A percentile compares a stretch with the other conserved stretches of the same genome.
Conservation (phyloP, 2,888 invertebrate genomes). For the Mongoloraphidia duomilia region DNA sequence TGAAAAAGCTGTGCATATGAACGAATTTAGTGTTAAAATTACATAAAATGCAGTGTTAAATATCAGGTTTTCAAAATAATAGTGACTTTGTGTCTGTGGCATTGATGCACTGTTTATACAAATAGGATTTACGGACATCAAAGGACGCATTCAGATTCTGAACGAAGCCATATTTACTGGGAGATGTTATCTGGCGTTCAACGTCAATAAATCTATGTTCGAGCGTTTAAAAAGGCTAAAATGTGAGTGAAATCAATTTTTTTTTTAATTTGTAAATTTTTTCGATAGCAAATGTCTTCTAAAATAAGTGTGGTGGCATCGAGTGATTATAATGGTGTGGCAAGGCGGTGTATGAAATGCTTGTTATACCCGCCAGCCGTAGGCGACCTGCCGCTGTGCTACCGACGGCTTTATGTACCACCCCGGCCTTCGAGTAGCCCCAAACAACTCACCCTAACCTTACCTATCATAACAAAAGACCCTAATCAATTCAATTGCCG, state of each 20-base stretch:
- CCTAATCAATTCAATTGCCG: no score
- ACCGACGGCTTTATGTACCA: no score
- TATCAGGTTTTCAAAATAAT: not conserved
- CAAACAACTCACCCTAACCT: no score
- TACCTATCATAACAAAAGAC: no score
- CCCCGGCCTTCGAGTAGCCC: no score
- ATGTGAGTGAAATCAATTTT: not conserved
- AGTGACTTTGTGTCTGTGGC: conserved; percentile 2
- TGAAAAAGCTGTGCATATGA: conserved; percentile 7
- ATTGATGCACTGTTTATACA: conserved; percentile 1
- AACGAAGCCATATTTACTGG: conserved; percentile 49
- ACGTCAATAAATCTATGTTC: conserved; percentile 12
- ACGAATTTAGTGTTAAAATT: conserved; percentile 1
- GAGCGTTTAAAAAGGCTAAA: not conserved
- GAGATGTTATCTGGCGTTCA: conserved; percentile 39
- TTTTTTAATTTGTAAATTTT: no score
- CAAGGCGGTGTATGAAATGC: no score
- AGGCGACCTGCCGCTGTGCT: no score
- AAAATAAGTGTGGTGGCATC: no score
- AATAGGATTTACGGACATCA: not conserved
- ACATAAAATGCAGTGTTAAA: not conserved
- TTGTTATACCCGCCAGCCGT: no score
- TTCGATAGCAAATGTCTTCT: no score
- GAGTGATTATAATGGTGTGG: no score
- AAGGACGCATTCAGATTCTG: conserved; percentile 7